Base-by-base conservation (phyloP, 2,888 invertebrate species). In the Caenorhabditis wallacei region DNA sequence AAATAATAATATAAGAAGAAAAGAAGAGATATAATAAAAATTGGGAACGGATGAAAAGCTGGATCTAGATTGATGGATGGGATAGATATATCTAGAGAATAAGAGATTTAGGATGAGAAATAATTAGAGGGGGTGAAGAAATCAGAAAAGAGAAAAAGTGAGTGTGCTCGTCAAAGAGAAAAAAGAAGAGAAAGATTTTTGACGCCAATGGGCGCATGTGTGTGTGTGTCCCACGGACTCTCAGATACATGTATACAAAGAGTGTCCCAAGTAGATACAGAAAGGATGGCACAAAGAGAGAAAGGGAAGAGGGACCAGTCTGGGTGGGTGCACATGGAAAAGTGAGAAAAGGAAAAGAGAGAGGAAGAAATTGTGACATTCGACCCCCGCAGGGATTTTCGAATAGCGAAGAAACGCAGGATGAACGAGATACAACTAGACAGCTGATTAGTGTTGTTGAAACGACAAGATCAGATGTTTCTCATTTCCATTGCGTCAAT, bases 81-180 rank as follows among this genome's bases (percentile, higher is more conserved):
- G 59, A 51, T 37, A n/a, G n/a, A n/a, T n/a, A n/a, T n/a, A 43
- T 26, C 64, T 56, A 63, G 66, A 80, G 66, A 46, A 13, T 24
- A 20, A 51, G 78, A 78, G 80, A 80, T 64, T 70, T 63, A 72
- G 80, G 64, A 59, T 24, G 68, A 61, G 64, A 80, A 64, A 74
- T 70, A 80, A 70, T 70, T 70, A 80, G 66, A 26, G 78, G 40
- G 61, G 16, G 40, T n/a, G n/a, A n/a, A n/a, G 18, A 35, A 48
- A 37, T 53, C 18, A 11, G 20, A 56, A 16, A 37, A 51, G 46
- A 20, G 69, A 57, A 56, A 56, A 30, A n/a, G n/a, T n/a, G n/a
- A n/a, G n/a, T n/a, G n/a, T 30, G 30, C 18, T 13, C 46, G 46
- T 48, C 46, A 40, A 37, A 54, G 30, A 53, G 8, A 16, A 13